These are phyloP conservation scores for Drosophila neocordata DNA, from an alignment of 1,140 invertebrate genomes.

Conservation along the genomic window DNA sequence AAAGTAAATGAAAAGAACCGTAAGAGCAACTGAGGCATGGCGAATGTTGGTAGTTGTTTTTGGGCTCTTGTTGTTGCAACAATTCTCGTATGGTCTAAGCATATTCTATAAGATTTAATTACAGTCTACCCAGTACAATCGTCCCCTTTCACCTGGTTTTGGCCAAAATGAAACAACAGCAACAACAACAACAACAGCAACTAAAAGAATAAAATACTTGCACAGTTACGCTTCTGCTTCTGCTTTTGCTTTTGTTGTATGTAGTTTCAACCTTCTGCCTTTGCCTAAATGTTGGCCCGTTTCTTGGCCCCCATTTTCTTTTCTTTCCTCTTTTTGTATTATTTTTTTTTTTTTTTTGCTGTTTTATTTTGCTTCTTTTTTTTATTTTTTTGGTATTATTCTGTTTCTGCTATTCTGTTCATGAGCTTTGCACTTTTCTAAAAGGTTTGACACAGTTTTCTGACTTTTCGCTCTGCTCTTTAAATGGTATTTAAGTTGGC, in stretches of 20 bases:
- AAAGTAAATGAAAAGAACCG: constrained; percentile 40
- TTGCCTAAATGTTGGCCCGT: constrained; percentile 68
- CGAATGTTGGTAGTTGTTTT: constrained; percentile 19
- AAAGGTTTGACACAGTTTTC: constrained; percentile 79
- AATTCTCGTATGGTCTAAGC: constrained; percentile 16
- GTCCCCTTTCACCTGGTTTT: constrained; percentile 19
- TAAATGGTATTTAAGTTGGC: constrained; percentile 71
- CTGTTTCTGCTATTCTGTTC: constrained; percentile 49
- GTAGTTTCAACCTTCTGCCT: constrained; percentile 51
- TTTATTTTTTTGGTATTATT: constrained; percentile 54
- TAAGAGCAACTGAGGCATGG: constrained; percentile 65
- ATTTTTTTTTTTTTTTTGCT: neutral
- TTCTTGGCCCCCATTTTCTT: constrained; percentile 65
- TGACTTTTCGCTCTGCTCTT: constrained; percentile 68
- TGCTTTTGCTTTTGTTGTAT: constrained; percentile 27
- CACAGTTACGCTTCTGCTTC: constrained; percentile 67
- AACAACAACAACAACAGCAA: neutral
- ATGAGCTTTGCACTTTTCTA: constrained; percentile 67
- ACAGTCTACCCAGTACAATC: constrained; percentile 27
- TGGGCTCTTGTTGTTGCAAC: constrained; percentile 28
- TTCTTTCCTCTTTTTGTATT: neutral
- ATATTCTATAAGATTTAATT: constrained; percentile 75
- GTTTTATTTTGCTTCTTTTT: neutral
- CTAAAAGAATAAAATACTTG: constrained; percentile 43
- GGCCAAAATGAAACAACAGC: constrained; percentile 7